Evolutionary conservation across 2,797 vertebrate species (phyloP).

Genomic region (Coregonus suidteri): DNA sequence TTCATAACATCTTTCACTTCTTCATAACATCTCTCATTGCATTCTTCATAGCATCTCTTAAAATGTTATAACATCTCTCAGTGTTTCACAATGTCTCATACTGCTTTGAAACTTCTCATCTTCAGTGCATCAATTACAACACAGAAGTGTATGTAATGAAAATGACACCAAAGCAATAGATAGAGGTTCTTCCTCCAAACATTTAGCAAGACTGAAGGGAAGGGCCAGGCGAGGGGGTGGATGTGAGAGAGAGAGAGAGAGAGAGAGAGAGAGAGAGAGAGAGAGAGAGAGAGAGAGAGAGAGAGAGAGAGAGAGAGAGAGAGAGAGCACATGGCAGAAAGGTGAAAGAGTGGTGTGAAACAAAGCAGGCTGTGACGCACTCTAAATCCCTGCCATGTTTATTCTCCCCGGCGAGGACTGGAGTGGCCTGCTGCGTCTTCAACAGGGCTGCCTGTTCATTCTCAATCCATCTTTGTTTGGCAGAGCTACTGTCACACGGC

Average conservation of each 20-base stretch:
- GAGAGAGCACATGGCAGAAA: background rate
- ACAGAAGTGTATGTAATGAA: background rate
- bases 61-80: background rate
- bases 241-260: background rate
- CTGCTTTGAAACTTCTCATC: too few relatives aligned
- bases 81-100: background rate
- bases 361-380: slow-evolving; percentile 14
- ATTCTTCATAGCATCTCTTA: slow-evolving; percentile 11
- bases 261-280: background rate
- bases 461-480: slow-evolving; percentile 53
- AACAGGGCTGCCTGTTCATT: slow-evolving; percentile 41
- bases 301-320: background rate
- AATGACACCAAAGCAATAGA: background rate
- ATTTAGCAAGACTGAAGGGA: too few relatives aligned
- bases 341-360: background rate
- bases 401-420: slow-evolving; percentile 33
- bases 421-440: slow-evolving; percentile 25
- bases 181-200: too few relatives aligned
- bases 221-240: background rate
- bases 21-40: background rate
- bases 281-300: too few relatives aligned
- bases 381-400: slow-evolving; percentile 47
- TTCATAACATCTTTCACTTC: background rate
- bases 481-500: slow-evolving; percentile 12
- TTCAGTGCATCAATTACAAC: background rate